Evolutionary conservation across 2,888 invertebrate genomes (phyloP).

Genomic region (Drosophila vallismaia): DNA sequence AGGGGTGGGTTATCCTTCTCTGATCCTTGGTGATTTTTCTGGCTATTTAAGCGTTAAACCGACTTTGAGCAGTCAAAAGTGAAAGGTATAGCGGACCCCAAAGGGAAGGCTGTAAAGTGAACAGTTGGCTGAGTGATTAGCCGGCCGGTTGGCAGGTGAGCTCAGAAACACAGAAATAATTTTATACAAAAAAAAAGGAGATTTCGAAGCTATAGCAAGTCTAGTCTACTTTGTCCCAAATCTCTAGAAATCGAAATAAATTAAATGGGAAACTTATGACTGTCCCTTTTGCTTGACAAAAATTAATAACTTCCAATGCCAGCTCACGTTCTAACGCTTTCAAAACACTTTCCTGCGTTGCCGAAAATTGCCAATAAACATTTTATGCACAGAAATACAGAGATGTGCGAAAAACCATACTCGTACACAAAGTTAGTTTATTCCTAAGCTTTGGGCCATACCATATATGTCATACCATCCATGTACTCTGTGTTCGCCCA

Average conservation of each 20-base stretch:
- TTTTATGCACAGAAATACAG: not conserved
- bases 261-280: too few relatives aligned
- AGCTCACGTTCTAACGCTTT: conserved; percentile 25
- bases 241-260: too few relatives aligned
- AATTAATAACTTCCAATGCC: not conserved
- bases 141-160: conserved; percentile 9
- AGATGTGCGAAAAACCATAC: too few relatives aligned
- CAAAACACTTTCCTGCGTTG: conserved; percentile 7
- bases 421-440: not conserved
- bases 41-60: conserved; percentile 62
- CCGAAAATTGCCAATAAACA: conserved; percentile 35
- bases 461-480: not conserved
- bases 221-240: too few relatives aligned
- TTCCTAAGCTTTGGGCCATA: not conserved
- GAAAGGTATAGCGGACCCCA: not conserved
- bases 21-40: conserved; percentile 39
- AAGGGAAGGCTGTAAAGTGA: conserved; percentile 45
- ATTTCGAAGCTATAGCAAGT: too few relatives aligned
- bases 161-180: not conserved
- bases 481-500: conserved; percentile 12
- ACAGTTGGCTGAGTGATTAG: conserved; percentile 53
- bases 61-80: conserved; percentile 29
- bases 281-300: too few relatives aligned
- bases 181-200: too few relatives aligned
- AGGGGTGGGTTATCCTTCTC: conserved; percentile 28